Conservation (phyloP, 2,888 invertebrate genomes). For the Rotaria magnacalcarata region DNA sequence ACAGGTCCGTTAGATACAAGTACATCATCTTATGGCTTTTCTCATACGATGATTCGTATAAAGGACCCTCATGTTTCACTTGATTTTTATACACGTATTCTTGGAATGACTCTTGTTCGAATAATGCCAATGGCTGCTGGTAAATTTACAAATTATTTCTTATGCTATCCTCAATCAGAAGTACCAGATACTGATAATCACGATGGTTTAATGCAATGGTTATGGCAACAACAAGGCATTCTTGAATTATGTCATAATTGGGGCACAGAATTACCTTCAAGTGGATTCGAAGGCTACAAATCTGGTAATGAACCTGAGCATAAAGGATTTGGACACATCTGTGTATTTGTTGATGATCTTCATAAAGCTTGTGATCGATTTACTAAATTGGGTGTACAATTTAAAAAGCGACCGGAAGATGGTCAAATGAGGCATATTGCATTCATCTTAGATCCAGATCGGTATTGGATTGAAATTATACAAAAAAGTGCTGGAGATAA, state of each 20-base stretch:
- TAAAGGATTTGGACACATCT: constrained; percentile 83
- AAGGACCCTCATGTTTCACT: constrained; percentile 81
- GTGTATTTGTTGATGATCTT: constrained; percentile 81
- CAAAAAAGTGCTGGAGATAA: constrained; percentile 51
- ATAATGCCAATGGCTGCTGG: constrained; percentile 81
- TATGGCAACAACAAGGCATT: constrained; percentile 35
- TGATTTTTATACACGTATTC: constrained; percentile 81
- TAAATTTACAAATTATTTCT: constrained; percentile 83
- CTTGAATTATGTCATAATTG: constrained; percentile 72
- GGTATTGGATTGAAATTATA: constrained; percentile 90
- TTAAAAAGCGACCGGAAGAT: constrained; percentile 81
- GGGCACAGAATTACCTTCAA: constrained; percentile 72
- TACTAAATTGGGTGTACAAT: constrained; percentile 77
- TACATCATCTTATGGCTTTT: not conserved
- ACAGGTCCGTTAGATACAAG: not conserved
- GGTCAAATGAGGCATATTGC: constrained; percentile 83
- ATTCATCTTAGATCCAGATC: constrained; percentile 89
- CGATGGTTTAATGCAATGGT: not conserved
- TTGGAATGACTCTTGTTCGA: constrained; percentile 83
- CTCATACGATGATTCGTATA: constrained; percentile 88
- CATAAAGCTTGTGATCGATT: constrained; percentile 80
- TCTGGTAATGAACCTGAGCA: constrained; percentile 80
- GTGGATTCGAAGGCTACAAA: constrained; percentile 72
- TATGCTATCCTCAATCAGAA: constrained; percentile 72
- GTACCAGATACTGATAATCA: not conserved